Evolutionary conservation across 2,888 invertebrate species (phyloP).

Genomic region (Chloroclystis v-ata): DNA sequence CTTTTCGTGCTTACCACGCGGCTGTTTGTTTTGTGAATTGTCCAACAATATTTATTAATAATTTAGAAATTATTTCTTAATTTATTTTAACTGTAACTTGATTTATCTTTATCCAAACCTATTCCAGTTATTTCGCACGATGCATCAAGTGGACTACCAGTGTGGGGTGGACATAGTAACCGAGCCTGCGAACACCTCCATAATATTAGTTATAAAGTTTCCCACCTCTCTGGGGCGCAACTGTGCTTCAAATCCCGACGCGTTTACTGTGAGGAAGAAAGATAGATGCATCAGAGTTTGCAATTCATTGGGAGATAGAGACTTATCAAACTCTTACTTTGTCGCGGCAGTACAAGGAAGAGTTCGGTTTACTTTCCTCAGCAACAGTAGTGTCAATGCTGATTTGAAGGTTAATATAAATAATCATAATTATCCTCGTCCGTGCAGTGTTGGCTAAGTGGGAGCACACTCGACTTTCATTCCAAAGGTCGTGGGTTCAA

Average conservation of each 20-base stretch:
- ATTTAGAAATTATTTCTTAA: no score
- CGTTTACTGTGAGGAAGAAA: conserved; percentile 50
- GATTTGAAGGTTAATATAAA: conserved; percentile 61
- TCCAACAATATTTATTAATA: no score
- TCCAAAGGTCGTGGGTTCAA: no score
- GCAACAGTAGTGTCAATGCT: conserved; percentile 63
- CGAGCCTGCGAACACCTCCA: conserved; percentile 26
- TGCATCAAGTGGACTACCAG: conserved; percentile 52
- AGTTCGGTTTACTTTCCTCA: conserved; percentile 53
- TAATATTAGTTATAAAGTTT: conserved; percentile 55
- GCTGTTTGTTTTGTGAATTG: no score
- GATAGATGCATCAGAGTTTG: conserved; percentile 48
- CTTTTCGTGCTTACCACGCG: no score
- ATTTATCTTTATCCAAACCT: no score
- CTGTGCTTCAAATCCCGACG: conserved; percentile 48
- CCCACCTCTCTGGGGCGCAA: conserved; percentile 46
- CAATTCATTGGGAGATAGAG: conserved; percentile 35
- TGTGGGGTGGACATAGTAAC: conserved; percentile 56
- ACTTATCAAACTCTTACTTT: conserved; percentile 41
- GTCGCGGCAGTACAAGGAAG: conserved; percentile 41
- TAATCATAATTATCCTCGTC: no score
- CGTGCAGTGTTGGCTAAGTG: no score
- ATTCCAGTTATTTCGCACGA: conserved; percentile 60
- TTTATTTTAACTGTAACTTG: no score
- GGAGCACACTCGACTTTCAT: no score